phyloP scores from a whole-genome alignment of 1,140 invertebrate species.

The Eumeta japonica region DNA sequence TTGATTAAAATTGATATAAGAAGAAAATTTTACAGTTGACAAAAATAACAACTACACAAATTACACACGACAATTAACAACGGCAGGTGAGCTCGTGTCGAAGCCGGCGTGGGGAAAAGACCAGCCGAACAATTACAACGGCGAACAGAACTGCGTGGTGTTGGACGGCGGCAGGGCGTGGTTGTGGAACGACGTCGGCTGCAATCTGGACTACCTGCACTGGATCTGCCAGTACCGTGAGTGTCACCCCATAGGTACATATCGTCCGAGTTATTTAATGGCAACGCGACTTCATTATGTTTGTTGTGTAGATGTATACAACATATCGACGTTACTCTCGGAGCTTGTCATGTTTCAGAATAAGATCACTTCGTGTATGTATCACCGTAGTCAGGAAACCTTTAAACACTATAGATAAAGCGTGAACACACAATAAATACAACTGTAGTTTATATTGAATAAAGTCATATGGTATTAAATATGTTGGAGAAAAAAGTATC shows the following conservation, averaged over 20 bases:
- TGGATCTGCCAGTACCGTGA: constrained; percentile 91
- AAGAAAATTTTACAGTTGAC: too few species aligned
- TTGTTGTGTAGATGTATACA: neutral
- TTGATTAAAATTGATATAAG: too few species aligned
- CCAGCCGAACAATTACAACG: constrained; percentile 94
- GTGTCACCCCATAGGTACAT: constrained; percentile 56
- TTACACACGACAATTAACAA: too few species aligned
- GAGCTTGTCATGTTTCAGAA: too few species aligned
- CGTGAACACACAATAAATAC: too few species aligned
- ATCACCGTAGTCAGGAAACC: neutral
- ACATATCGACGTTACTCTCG: too few species aligned
- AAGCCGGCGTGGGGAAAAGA: constrained; percentile 88
- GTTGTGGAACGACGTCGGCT: constrained; percentile 94
- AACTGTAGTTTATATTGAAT: too few species aligned
- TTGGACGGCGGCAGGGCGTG: constrained; percentile 85
- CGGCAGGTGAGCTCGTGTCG: constrained; percentile 72
- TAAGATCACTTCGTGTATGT: neutral
- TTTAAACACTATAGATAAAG: neutral
- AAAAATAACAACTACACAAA: too few species aligned
- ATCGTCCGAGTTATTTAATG: constrained; percentile 34
- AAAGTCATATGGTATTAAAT: too few species aligned
- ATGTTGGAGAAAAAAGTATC: too few species aligned
- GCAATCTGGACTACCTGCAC: constrained; percentile 87
- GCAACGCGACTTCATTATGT: constrained; percentile 22
- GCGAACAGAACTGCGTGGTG: constrained; percentile 91